Evolutionary conservation across 2,888 invertebrate genomes (phyloP).

Genomic region (Heliconius sara): DNA sequence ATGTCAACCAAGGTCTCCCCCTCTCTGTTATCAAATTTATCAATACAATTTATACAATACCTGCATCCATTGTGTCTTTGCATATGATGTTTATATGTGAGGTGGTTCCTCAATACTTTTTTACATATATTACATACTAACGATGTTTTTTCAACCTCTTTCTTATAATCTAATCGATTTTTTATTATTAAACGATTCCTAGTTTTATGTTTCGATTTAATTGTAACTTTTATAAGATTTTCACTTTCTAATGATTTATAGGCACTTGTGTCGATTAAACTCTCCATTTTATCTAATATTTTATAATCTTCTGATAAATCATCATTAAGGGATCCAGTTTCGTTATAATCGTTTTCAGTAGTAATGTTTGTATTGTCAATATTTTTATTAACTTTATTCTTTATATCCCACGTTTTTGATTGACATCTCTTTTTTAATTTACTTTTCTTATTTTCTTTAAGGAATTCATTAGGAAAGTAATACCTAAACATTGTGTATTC

Average conservation of each 20-base stretch:
- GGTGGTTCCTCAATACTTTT: slow-evolving; percentile 62
- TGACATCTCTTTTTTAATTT: background rate
- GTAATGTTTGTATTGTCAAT: background rate
- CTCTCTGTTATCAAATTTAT: background rate
- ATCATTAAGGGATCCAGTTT: background rate
- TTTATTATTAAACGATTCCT: background rate
- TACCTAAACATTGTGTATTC: slow-evolving; percentile 41
- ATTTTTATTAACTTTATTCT: background rate
- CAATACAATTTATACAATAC: slow-evolving; percentile 34
- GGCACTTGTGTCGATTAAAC: slow-evolving; percentile 20
- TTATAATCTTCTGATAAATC: slow-evolving; percentile 6
- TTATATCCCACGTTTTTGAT: background rate
- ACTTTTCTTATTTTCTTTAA: background rate
- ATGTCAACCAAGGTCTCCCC: too few relatives aligned
- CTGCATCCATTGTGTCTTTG: slow-evolving; percentile 66
- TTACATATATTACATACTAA: slow-evolving; percentile 65
- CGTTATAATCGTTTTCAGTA: background rate
- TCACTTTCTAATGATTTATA: slow-evolving; percentile 1
- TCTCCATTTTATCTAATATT: slow-evolving; percentile 42
- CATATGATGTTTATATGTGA: slow-evolving; percentile 69
- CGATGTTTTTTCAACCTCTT: slow-evolving; percentile 45
- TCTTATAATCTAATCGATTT: slow-evolving; percentile 18
- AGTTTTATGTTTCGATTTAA: slow-evolving; percentile 26
- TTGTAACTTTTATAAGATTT: slow-evolving; percentile 24
- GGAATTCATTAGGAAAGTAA: slow-evolving; percentile 34